Evolutionary conservation across 2,113 vertebrate species (phyloP).

Genomic region (Orthonyx spaldingii): DNA sequence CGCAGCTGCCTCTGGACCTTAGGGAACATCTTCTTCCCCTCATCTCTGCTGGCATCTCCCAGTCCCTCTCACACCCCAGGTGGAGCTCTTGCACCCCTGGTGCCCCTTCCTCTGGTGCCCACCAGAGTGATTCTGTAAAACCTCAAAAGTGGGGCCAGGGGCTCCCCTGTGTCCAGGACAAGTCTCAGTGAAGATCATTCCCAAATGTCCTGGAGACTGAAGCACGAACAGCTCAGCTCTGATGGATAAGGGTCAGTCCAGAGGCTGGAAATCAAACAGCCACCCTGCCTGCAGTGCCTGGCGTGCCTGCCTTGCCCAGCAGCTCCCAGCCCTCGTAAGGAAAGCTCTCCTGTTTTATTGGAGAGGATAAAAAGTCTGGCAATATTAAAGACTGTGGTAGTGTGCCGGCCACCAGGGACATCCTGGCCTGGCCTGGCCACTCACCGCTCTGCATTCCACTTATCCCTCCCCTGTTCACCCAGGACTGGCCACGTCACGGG

Average conservation of each 20-base stretch:
- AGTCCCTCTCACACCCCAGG: fast-evolving
- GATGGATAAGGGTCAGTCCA: neutral
- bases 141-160: neutral
- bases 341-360: neutral
- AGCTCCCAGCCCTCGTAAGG: neutral
- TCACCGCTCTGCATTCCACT: too few relatives aligned
- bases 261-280: neutral
- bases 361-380: neutral
- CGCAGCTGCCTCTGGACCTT: neutral
- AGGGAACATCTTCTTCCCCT: neutral
- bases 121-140: neutral
- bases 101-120: neutral
- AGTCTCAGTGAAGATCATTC: neutral
- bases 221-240: neutral
- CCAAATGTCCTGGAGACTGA: neutral
- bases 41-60: neutral
- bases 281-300: neutral
- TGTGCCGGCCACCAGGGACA: too few relatives aligned
- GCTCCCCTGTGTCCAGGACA: neutral
- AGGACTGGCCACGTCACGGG: too few relatives aligned
- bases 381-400: neutral
- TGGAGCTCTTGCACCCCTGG: neutral
- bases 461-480: too few relatives aligned
- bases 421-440: too few relatives aligned
- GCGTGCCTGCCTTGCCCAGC: neutral